Evolutionary conservation across 64 coral and sea anemone genomes (phyloP), one percentile per base, ranked within the genome.

Genomic region (Montipora capricornis): DNA sequence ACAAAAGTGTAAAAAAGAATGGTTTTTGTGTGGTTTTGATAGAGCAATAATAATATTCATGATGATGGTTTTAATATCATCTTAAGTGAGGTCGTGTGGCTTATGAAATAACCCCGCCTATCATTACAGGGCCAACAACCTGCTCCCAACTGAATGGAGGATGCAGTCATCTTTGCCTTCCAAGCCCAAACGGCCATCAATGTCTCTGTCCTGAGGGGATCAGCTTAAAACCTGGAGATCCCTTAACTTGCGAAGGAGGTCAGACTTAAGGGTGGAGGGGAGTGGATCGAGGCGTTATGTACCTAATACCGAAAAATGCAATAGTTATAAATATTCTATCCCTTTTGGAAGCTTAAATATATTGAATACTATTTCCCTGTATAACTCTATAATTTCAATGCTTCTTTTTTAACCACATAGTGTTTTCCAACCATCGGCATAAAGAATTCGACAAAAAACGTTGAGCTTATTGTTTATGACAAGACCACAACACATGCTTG

Each of bases 151-250:
- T 62, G 8, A 92, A 92, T 83, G 90, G 90, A 20, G 80, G 69
- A 3, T 92, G 90, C 16, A 92, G 90, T 66, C 81, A 92, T 59
- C 47, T 92, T 2, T 92, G 90, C 6, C 90, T 92, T 61, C 90
- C 81, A 77, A 82, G 51, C 20, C 90, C 80, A 6, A 20, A 5
- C 5, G 90, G 90, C 3, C 50, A 71, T 12, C 51, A 67, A 77
- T 92, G 90, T 57, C 55, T 82, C 46, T 92, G 90, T 78, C 74
- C 90, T 47, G 47, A 92, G 3, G 90, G 90, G 53, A 17, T 92
- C 0, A 24, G 22, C 19, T 45, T 92, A 2, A 75, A 77, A n/a
- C 16, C 66, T 59, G 50, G 74, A 1, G 90, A 92, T 51, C 7
- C 10, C 0, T 29, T 71, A 2, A 92, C 90, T 66, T 92, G 90